A percentile compares a stretch with the other conserved stretches of the same genome.
Evolutionary conservation across 1,140 invertebrate genomes (phyloP).

Genomic region (Neodiprion fabricii): DNA sequence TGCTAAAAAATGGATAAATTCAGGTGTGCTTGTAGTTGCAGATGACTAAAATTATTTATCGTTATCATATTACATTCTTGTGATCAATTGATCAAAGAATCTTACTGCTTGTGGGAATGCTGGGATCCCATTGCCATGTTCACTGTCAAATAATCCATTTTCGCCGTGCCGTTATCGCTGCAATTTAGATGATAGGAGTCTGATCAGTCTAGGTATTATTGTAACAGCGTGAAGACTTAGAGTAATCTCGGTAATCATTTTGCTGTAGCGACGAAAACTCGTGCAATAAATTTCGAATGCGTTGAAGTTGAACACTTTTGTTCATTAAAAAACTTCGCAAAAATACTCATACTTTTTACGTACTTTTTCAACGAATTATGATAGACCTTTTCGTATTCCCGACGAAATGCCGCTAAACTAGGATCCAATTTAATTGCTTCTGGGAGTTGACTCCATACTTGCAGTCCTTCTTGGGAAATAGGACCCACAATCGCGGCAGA

Average conservation of each 20-base stretch:
- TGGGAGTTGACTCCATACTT: constrained; percentile 68
- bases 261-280: too few relatives aligned
- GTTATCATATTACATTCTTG: background rate
- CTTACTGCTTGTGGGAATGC: background rate
- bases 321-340: background rate
- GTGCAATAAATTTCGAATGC: too few relatives aligned
- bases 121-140: background rate
- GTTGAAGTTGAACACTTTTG: too few relatives aligned
- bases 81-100: background rate
- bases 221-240: background rate
- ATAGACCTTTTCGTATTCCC: constrained; percentile 67
- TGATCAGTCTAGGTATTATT: background rate
- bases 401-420: constrained; percentile 66
- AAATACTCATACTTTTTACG: background rate
- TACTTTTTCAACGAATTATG: constrained; percentile 20
- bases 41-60: too few relatives aligned
- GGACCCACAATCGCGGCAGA: constrained; percentile 39
- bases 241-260: background rate
- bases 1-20: background rate
- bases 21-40: too few relatives aligned
- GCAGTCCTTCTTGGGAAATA: constrained; percentile 66
- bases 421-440: constrained; percentile 70
- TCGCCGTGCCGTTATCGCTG: background rate
- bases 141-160: background rate
- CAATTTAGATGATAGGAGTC: background rate